Percentiles rank a stretch among this genome's conserved stretches.
These are phyloP conservation scores for Myiotriccus ornatus DNA, from an alignment of 2,797 vertebrate genomes.

Conservation along the genomic window DNA sequence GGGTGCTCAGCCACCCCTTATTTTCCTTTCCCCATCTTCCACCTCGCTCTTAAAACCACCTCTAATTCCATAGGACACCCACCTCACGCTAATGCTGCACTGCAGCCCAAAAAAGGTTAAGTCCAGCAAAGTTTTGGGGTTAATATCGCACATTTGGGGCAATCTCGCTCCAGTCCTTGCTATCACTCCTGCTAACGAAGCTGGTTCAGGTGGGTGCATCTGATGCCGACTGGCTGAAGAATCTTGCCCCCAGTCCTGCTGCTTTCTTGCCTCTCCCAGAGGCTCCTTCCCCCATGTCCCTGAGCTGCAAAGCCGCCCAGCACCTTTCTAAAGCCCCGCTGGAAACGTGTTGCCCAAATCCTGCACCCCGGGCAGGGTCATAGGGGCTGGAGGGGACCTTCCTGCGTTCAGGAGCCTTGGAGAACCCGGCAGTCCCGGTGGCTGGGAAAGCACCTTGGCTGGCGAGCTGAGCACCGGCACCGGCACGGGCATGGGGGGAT, in stretches of 20 bases:
- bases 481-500: rapidly evolving
- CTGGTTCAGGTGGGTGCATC: rapidly evolving
- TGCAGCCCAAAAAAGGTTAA: neutral
- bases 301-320: rapidly evolving
- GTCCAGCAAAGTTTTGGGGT: constrained; percentile 44
- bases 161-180: neutral
- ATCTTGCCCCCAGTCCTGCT: neutral
- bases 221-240: neutral
- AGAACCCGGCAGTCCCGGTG: rapidly evolving
- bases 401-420: neutral
- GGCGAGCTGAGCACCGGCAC: neutral
- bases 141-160: neutral
- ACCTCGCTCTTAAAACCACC: neutral
- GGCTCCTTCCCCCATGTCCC: neutral
- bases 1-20: neutral
- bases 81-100: neutral
- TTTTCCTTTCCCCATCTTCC: neutral
- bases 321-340: neutral
- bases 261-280: neutral
- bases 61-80: neutral
- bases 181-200: neutral
- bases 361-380: rapidly evolving
- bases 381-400: neutral
- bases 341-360: neutral
- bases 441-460: neutral